Conservation (phyloP, 2,113 vertebrate genomes). For the Colinus virginianus region DNA sequence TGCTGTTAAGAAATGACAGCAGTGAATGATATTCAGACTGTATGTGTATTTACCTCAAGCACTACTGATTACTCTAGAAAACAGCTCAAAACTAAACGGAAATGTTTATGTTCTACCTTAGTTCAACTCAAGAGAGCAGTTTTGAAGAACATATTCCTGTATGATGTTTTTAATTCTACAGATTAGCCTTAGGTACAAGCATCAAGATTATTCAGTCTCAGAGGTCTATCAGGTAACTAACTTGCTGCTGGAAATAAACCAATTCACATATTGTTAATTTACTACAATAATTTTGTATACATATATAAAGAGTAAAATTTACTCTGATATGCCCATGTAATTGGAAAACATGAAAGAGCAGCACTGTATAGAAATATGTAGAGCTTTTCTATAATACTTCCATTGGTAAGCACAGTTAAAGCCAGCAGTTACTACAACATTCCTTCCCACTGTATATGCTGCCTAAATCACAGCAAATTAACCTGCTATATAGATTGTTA, state of each 20-base stretch:
- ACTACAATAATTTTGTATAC: neutral
- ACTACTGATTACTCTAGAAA: neutral
- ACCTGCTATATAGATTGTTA: neutral
- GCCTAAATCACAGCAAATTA: neutral
- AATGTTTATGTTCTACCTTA: neutral
- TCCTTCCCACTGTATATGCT: accelerated
- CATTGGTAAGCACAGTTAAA: neutral
- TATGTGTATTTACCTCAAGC: neutral
- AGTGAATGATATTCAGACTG: neutral
- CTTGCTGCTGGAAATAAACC: neutral
- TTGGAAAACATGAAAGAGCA: neutral
- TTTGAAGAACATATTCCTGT: neutral
- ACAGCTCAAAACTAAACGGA: neutral
- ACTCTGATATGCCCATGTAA: accelerated
- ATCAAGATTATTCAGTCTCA: neutral
- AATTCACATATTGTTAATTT: neutral
- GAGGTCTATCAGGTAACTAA: neutral
- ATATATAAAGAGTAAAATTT: neutral
- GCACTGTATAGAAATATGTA: neutral
- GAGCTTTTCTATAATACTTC: neutral
- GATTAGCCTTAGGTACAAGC: neutral
- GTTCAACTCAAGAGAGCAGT: neutral
- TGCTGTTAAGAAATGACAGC: neutral
- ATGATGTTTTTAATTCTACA: neutral
- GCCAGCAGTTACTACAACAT: neutral